Conservation (phyloP, 2,888 invertebrate genomes). For the Chouioia cunea region DNA sequence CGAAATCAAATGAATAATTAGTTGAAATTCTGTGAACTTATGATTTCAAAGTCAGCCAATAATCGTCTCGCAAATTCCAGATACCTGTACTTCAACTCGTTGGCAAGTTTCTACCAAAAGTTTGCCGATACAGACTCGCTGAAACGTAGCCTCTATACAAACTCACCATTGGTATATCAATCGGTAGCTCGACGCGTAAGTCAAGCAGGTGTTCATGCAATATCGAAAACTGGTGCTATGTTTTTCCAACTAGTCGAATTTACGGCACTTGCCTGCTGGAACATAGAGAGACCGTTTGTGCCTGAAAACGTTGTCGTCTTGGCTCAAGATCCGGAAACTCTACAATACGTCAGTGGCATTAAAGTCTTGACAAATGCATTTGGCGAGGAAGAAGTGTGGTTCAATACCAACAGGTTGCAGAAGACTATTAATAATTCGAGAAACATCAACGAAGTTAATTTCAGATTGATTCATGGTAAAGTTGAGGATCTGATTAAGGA, state of each 20-base stretch:
- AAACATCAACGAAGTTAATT: slow-evolving; percentile 61
- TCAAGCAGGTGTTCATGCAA: slow-evolving; percentile 66
- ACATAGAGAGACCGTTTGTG: slow-evolving; percentile 64
- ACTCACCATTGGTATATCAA: slow-evolving; percentile 60
- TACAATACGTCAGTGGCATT: slow-evolving; percentile 66
- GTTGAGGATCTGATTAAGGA: slow-evolving; percentile 63
- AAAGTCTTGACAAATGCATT: slow-evolving; percentile 60
- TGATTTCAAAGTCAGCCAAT: no score
- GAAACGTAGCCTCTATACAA: slow-evolving; percentile 55
- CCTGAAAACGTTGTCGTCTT: slow-evolving; percentile 62
- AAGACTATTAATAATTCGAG: slow-evolving; percentile 63
- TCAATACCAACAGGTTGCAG: slow-evolving; percentile 66
- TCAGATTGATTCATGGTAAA: slow-evolving; percentile 60
- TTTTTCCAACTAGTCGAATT: slow-evolving; percentile 67
- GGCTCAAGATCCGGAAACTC: slow-evolving; percentile 58
- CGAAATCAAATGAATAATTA: no score
- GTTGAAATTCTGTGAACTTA: no score
- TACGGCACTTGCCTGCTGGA: slow-evolving; percentile 67
- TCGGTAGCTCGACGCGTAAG: slow-evolving; percentile 62
- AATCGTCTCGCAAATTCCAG: slow-evolving; percentile 57
- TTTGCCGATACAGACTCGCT: slow-evolving; percentile 59
- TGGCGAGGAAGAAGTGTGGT: slow-evolving; percentile 65
- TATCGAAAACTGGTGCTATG: slow-evolving; percentile 62
- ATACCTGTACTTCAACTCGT: slow-evolving; percentile 66
- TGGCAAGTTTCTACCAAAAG: slow-evolving; percentile 65